Conservation (phyloP, 2,797 vertebrate genomes). For the Sebastes variabilis region DNA sequence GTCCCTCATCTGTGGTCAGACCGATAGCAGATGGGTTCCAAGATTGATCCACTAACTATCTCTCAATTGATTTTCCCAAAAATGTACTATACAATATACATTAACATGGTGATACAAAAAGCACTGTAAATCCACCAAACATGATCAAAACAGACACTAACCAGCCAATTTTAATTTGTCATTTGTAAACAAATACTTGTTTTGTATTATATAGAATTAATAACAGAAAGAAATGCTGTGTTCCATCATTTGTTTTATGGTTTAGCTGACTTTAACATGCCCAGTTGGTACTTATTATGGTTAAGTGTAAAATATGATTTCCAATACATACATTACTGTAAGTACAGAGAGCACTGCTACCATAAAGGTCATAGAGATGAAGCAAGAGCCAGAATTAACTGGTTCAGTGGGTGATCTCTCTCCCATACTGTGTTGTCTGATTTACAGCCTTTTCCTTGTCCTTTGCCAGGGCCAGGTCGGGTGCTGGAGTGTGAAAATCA, state of each 20-base stretch:
- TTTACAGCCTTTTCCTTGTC: slow-evolving; percentile 36
- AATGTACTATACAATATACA: not conserved
- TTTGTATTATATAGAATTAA: not conserved
- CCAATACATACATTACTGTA: not conserved
- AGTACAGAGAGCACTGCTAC: not conserved
- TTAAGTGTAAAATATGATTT: not conserved
- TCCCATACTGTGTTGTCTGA: slow-evolving; percentile 7
- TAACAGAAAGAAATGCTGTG: not conserved
- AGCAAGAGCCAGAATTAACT: not conserved
- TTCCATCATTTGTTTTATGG: not conserved
- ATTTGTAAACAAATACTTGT: not conserved
- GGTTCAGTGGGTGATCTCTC: not conserved
- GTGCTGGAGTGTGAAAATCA: slow-evolving; percentile 37
- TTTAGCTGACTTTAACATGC: not conserved
- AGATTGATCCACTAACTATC: no score
- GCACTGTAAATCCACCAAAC: not conserved
- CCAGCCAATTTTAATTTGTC: not conserved
- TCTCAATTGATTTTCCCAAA: not conserved
- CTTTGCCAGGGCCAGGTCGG: slow-evolving; percentile 17
- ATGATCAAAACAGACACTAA: not conserved
- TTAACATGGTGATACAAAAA: not conserved
- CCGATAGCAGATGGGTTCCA: no score
- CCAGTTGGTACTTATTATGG: not conserved
- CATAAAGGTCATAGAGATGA: not conserved
- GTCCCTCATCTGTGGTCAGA: no score